phyloP scores from a whole-genome alignment of 2,797 vertebrate species.

The Pristis pectinata region DNA sequence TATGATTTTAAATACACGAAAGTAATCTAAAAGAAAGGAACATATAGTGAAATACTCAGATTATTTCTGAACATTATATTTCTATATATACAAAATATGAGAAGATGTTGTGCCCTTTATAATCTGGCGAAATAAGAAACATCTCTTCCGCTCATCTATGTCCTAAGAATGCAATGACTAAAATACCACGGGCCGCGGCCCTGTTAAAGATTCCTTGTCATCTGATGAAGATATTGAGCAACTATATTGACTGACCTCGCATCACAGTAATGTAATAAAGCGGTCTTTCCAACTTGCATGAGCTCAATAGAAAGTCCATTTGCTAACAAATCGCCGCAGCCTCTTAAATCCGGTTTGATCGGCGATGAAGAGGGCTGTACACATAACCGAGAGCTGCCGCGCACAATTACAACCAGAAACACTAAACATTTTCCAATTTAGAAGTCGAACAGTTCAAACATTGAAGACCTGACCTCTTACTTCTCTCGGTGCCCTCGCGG shows the following conservation, averaged over 20 bases:
- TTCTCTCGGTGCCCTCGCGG: not conserved
- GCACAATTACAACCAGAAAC: not conserved
- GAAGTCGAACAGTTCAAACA: not conserved
- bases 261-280: not conserved
- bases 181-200: not conserved
- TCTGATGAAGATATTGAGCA: not conserved
- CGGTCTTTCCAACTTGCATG: not conserved
- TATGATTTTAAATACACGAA: not conserved
- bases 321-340: not conserved
- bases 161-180: not conserved
- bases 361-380: not conserved
- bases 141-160: not conserved
- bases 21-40: not conserved
- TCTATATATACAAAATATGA: not conserved
- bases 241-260: not conserved
- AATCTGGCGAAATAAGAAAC: not conserved
- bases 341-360: not conserved
- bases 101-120: too few relatives aligned
- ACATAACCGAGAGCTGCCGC: not conserved
- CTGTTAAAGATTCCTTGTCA: not conserved
- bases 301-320: not conserved
- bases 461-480: slow-evolving; percentile 15
- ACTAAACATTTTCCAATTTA: not conserved
- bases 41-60: not conserved
- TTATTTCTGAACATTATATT: not conserved